phyloP scores from a whole-genome alignment of 2,113 vertebrate species.

The Lepus europaeus region DNA sequence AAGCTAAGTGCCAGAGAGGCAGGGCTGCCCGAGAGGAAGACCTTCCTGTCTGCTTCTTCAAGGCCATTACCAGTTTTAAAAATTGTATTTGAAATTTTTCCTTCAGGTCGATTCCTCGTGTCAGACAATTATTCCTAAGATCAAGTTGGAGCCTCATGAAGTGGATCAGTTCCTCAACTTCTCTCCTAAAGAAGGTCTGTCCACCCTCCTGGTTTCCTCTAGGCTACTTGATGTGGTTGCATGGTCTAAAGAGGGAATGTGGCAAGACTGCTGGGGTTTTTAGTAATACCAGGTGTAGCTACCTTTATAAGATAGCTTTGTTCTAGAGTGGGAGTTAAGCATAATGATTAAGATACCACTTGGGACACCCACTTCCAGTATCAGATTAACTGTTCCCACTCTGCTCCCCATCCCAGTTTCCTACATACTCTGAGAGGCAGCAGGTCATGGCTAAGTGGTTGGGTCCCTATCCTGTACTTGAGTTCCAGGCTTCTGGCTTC shows the following conservation, averaged over 20 bases:
- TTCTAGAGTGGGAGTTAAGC: not conserved
- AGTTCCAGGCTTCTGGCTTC: too few species aligned
- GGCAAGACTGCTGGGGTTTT: not conserved
- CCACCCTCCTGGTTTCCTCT: not conserved
- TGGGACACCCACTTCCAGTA: too few species aligned
- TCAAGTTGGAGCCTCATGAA: slow-evolving; percentile 98
- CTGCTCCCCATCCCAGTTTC: too few species aligned
- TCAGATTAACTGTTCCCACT: too few species aligned
- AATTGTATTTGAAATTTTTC: slow-evolving; percentile 71
- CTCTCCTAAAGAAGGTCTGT: slow-evolving; percentile 94
- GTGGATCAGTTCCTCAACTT: slow-evolving; percentile 99
- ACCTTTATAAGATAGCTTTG: not conserved
- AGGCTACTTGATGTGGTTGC: fast-evolving
- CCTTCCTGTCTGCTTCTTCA: not conserved
- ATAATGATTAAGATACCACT: too few species aligned
- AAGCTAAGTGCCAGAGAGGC: fast-evolving
- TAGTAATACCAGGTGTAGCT: not conserved
- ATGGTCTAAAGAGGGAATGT: fast-evolving
- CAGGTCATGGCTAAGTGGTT: too few species aligned
- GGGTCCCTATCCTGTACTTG: too few species aligned
- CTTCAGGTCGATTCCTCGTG: slow-evolving; percentile 91
- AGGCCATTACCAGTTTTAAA: slow-evolving; percentile 62
- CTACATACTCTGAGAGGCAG: too few species aligned
- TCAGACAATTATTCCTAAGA: slow-evolving; percentile 92
- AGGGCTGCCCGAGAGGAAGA: not conserved